Conservation (phyloP, 1,140 invertebrate species). For the Diorhabda sublineata region DNA sequence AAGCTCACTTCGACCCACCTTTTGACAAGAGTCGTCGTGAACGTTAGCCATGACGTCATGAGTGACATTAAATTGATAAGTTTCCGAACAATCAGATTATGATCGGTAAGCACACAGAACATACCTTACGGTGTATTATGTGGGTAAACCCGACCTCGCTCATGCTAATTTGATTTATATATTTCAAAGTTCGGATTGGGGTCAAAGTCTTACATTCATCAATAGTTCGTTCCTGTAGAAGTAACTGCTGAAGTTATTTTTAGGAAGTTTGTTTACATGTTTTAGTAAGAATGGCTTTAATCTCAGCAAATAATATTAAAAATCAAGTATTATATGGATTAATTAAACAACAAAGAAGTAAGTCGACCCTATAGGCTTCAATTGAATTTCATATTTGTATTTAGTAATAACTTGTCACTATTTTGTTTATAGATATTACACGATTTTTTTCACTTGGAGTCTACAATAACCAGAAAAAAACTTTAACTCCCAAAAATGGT, state of each 20-base stretch:
- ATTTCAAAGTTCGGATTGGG: background rate
- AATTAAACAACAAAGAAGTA: constrained; percentile 34
- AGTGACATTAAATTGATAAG: too few species aligned
- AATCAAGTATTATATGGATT: constrained; percentile 30
- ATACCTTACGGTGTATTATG: too few species aligned
- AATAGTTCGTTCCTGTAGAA: too few species aligned
- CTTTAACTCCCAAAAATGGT: constrained; percentile 55
- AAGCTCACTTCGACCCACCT: too few species aligned
- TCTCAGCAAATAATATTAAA: constrained; percentile 37
- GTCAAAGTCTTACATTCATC: background rate
- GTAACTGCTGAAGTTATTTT: too few species aligned
- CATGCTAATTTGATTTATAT: too few species aligned
- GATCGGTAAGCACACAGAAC: too few species aligned
- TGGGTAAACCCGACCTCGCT: too few species aligned
- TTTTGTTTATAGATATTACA: constrained; percentile 37
- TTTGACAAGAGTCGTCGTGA: too few species aligned
- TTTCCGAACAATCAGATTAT: too few species aligned
- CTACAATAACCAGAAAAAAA: constrained; percentile 53
- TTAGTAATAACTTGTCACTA: background rate
- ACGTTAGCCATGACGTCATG: too few species aligned
- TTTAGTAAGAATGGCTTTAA: constrained; percentile 33
- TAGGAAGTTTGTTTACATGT: too few species aligned
- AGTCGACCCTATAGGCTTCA: constrained; percentile 13
- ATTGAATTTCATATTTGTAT: background rate
- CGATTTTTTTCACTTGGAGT: constrained; percentile 51